Base-by-base conservation (phyloP, 2,797 vertebrate genomes). In the Gouania willdenowi region DNA sequence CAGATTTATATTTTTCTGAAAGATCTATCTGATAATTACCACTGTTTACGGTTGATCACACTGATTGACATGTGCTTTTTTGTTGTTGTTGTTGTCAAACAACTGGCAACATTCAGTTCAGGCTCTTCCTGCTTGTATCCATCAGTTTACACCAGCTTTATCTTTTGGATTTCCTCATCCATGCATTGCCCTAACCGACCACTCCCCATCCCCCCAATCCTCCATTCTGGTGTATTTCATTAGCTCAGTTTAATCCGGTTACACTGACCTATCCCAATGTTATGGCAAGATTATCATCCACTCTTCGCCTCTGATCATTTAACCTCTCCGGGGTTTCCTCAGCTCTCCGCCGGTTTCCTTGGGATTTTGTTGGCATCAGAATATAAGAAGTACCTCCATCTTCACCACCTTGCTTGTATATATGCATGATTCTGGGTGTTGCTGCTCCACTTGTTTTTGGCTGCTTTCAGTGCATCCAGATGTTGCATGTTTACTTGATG, bases 211-310 rank as follows among this genome's bases (percentile, higher is more conserved):
- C 1, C 16, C 21, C 34, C 43, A 46, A 18, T 38, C 77, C 50
- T 55, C 41, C 53, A 41, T 62, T 52, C 53, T 70, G 43, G 22
- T 61, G 57, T 66, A 37, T 78, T 79, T 82, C 77, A 84, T 83
- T 84, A 83, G 81, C 84, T 77, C 47, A 28, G 19, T 81, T 70
- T 82, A 85, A 86, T 85, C 82, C 40, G 49, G 64, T 73, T 75
- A 67, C 63, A 67, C 57, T 40, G 51, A 53, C 60, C 43, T 33
- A 62, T 74, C 66, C 60, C 32, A 57, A 67, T 83, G 66, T 82
- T 76, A 68, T 61, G 68, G 51, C 31, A 32, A 77, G 76, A 83
- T 84, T 84, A 83, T 72, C 50, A 36, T 58, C 62, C 54, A 43
- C 75, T 75, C 71, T 57, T 52, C 41, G 25, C 51, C 57, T 38